Evolutionary conservation across 2,113 vertebrate species (phyloP).

Genomic region (Formicarius rufipectus): DNA sequence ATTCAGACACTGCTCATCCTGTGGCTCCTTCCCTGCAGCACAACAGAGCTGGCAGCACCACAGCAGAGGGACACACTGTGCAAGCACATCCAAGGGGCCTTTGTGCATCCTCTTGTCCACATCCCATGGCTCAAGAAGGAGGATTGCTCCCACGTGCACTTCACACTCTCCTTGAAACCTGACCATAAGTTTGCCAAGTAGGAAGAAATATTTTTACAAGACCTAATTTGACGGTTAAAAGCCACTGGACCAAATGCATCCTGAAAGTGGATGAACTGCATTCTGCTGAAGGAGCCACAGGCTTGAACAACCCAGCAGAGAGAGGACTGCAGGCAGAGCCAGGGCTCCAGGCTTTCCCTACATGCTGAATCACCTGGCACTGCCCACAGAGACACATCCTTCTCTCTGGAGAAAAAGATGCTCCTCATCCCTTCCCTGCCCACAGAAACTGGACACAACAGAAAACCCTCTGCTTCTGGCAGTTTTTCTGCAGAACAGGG

Average conservation of each 20-base stretch:
- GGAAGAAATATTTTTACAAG: not conserved
- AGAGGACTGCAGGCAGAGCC: not conserved
- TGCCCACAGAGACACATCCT: not conserved
- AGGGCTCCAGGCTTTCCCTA: not conserved
- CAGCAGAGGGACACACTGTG: rapidly evolving
- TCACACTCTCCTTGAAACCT: rapidly evolving
- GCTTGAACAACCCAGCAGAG: not conserved
- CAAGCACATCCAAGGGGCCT: rapidly evolving
- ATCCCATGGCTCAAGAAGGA: rapidly evolving
- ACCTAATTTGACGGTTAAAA: not conserved
- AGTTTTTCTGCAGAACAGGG: not conserved
- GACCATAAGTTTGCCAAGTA: rapidly evolving
- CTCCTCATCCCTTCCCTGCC: not conserved
- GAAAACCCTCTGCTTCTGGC: not conserved
- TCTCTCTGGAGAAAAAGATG: not conserved
- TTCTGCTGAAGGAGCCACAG: not conserved
- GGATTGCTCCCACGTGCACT: rapidly evolving
- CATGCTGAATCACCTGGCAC: rapidly evolving
- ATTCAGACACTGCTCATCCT: not conserved
- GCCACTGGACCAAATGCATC: not conserved
- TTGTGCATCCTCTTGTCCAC: not conserved
- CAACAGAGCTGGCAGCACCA: not conserved
- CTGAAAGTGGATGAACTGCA: not conserved
- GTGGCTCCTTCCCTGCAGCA: not conserved
- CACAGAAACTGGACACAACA: not conserved